A percentile compares a stretch with the other conserved stretches of the same genome.
phyloP scores from a whole-genome alignment of 2,113 vertebrate species.

The Phaetusa simplex region DNA sequence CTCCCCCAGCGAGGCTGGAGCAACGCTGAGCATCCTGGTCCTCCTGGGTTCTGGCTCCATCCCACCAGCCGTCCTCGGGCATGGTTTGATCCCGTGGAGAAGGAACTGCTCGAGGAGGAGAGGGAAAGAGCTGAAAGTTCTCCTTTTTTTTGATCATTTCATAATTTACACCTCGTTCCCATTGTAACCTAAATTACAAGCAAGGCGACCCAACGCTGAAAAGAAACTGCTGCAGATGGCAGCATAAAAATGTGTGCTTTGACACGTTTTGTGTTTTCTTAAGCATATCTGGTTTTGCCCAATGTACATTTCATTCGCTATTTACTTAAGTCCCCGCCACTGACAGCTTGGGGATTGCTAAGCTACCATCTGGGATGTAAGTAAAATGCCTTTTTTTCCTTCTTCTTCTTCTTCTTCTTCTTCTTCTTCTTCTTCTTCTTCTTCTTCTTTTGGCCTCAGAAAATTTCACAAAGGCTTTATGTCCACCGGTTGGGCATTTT shows the following conservation, averaged over 20 bases:
- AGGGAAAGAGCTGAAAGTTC: not conserved
- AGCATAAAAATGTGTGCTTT: not conserved
- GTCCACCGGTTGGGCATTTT: not conserved
- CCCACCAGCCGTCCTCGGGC: not conserved
- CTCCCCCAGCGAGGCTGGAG: not conserved
- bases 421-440: not conserved
- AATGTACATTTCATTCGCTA: not conserved
- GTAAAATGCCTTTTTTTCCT: not conserved
- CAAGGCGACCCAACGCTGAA: not conserved
- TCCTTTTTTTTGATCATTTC: not conserved
- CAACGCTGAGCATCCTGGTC: not conserved
- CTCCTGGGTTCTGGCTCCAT: not conserved
- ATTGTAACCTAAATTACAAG: not conserved
- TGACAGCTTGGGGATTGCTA: not conserved
- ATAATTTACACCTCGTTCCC: not conserved
- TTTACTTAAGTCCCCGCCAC: not conserved
- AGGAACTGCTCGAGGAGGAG: not conserved
- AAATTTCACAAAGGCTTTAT: not conserved
- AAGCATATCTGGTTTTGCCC: constrained; percentile 14
- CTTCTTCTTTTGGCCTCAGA: not conserved
- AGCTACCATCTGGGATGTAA: not conserved
- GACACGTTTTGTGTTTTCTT: constrained; percentile 1
- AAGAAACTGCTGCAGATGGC: constrained; percentile 17
- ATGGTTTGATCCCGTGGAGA: not conserved
- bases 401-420: not conserved